Evolutionary conservation across 2,797 vertebrate genomes (phyloP), one percentile per base, ranked within the genome.

Genomic region (Hipposideros larvatus): DNA sequence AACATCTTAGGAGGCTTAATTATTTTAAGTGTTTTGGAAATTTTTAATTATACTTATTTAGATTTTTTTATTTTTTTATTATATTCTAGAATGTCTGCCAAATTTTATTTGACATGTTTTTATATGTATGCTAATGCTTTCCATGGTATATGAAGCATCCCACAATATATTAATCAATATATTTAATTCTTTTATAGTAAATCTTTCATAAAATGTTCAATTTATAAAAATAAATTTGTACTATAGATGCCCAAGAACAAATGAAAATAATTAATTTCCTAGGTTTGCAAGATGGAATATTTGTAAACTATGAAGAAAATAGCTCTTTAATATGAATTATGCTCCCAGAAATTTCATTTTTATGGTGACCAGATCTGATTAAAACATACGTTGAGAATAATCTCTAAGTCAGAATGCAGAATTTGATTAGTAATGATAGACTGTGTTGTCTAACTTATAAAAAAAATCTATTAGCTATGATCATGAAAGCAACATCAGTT

Each of bases 361-460:
- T 87, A 57, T 34, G 41, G 11, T 84, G 16, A 59, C 48, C 70
- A 96, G 84, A 63, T 96, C 92, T 96, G 74, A 63, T 18, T 93
- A 92, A 96, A 96, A 18, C 55, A 77, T 55, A 84, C 51, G 48
- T 85, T 75, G 90, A 87, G 73, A 43, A 43, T 43, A 43, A 43
- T 43, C 43, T 43, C 43, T 43, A 43, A 43, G 43, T 43, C 43
- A 43, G 43, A 96, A 94, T 96, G 73, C 51, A 96, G 71, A 87
- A 41, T 79, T 66, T 93, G 88, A 94, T 96, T 85, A 97, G 41
- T 90, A 96, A 97, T 88, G 83, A 74, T 46, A 95, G 48, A 46
- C 22, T 7, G 51, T 92, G 66, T 79, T 92, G 74, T 68, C 84
- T 55, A 92, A 94, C 11, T 95, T 95, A 90, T n/a, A 43, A 66